phyloP scores from a whole-genome alignment of 2,113 vertebrate genomes.

The Suncus etruscus region DNA sequence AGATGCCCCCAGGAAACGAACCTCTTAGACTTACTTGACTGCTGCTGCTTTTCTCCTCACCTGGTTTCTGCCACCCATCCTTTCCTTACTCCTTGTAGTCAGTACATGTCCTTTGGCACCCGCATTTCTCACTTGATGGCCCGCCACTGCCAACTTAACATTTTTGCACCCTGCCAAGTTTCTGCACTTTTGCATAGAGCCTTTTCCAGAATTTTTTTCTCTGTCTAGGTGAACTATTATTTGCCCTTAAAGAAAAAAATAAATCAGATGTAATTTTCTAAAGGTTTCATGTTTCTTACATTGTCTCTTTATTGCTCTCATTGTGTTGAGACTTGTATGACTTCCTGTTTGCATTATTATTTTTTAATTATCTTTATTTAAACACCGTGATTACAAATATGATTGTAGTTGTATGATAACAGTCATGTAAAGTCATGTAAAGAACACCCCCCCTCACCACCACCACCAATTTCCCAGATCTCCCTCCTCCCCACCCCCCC shows the following conservation, averaged over 20 bases:
- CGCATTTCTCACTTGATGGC: neutral
- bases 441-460: too few species aligned
- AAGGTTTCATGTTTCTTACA: neutral
- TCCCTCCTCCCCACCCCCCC: too few species aligned
- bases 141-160: neutral
- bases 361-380: too few species aligned
- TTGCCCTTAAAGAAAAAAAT: conserved; percentile 52
- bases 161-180: neutral
- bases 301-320: neutral
- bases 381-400: too few species aligned
- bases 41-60: neutral
- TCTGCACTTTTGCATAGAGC: neutral
- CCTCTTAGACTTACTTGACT: neutral
- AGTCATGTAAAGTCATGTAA: too few species aligned
- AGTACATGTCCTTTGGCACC: neutral
- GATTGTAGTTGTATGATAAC: too few species aligned
- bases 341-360: neutral
- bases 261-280: neutral
- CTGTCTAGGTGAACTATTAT: neutral
- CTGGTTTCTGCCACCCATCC: neutral
- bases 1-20: neutral
- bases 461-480: too few species aligned
- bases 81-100: neutral
- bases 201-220: conserved; percentile 8
- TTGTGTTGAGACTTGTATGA: neutral